A percentile compares a stretch with the other conserved stretches of the same genome.
These are phyloP conservation scores for Calephelis virginiensis DNA, from an alignment of 1,140 invertebrate species.

Conservation along the genomic window DNA sequence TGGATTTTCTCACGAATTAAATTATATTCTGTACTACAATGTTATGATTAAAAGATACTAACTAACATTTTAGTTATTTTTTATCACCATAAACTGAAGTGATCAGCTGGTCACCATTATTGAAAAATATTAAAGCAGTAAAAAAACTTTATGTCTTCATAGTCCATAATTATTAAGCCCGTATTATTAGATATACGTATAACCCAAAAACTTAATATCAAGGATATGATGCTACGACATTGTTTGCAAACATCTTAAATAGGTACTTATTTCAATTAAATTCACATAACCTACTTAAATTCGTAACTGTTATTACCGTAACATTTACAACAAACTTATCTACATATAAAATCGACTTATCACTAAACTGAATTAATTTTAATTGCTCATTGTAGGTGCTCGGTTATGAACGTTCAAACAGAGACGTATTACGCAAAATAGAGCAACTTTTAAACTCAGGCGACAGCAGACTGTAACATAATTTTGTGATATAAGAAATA, in stretches of 20 bases:
- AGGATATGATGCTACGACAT: too few species aligned
- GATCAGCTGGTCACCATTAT: too few species aligned
- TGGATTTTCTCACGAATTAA: conserved; percentile 12
- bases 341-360: background rate
- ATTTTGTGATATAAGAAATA: too few species aligned
- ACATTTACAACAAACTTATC: conserved; percentile 1
- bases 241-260: too few species aligned
- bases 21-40: background rate
- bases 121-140: too few species aligned
- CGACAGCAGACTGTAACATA: too few species aligned
- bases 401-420: background rate
- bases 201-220: too few species aligned
- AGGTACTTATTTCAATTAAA: background rate
- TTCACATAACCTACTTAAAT: background rate
- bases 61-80: background rate
- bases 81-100: background rate
- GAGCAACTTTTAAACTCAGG: background rate
- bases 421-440: background rate
- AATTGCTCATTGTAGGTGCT: background rate
- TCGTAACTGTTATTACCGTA: background rate
- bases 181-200: too few species aligned
- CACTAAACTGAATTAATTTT: background rate
- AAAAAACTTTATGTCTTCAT: too few species aligned
- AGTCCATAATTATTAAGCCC: too few species aligned
- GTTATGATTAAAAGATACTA: background rate